These are phyloP conservation scores for Oenanthe melanoleuca DNA, from an alignment of 2,113 vertebrate genomes.

Conservation along the genomic window DNA sequence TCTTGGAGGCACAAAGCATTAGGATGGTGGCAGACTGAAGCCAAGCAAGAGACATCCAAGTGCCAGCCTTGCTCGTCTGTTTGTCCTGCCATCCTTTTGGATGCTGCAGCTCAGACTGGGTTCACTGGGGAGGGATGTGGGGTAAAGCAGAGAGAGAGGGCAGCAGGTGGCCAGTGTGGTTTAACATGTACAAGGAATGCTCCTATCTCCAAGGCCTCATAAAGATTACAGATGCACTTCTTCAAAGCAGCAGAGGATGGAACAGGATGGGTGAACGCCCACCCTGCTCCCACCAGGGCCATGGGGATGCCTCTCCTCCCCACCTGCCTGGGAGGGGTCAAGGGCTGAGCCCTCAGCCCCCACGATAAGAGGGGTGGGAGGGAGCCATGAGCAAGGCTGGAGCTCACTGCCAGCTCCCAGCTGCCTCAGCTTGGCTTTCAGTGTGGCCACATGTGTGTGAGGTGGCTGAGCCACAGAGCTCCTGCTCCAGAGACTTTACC, in stretches of 20 bases:
- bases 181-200: background rate
- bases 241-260: conserved; percentile 41
- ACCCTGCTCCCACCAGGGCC: background rate
- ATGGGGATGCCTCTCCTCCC: background rate
- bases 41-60: background rate
- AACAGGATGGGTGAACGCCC: accelerated
- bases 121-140: background rate
- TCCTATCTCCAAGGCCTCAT: conserved; percentile 33
- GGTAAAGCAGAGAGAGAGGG: background rate
- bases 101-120: background rate
- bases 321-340: conserved; percentile 26
- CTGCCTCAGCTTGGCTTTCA: background rate
- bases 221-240: conserved; percentile 1
- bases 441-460: accelerated
- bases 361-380: background rate
- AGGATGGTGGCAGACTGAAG: background rate
- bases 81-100: background rate
- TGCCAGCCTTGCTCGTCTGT: accelerated
- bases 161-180: background rate
- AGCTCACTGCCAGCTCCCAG: background rate
- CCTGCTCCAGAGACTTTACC: background rate
- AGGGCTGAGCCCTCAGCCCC: conserved; percentile 39
- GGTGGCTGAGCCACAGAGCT: background rate
- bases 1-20: background rate
- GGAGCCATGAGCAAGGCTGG: background rate